Evolutionary conservation across 2,797 vertebrate species (phyloP), one percentile per base, ranked within the genome.

Genomic region (Peromyscus melanophrys): DNA sequence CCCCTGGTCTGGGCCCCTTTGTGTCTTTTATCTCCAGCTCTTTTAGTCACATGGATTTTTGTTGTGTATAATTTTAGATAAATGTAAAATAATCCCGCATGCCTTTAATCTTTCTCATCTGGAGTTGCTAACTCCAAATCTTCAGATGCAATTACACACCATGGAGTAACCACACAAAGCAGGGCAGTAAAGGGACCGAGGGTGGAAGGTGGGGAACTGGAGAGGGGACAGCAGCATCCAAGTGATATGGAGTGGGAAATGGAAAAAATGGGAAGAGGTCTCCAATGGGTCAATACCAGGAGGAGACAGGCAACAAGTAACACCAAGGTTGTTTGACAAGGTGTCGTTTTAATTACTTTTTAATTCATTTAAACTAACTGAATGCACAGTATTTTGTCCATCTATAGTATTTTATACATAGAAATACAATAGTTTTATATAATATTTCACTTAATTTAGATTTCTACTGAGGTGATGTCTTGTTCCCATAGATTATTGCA

Each of bases 41-140:
- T 88, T 87, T 90, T 57, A 11, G 16, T 71, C 95, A 43, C 86
- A 85, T 69, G 25, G 69, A 59, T 84, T 34, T 83, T 83, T 43
- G 52, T 43, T 61, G 7, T 43, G 14, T 63, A 29, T 83, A 61
- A 61, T 43, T 63, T 63, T 83, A 31, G 27, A 59, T 17, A 83
- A 83, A 63, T 61, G 31, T 63, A 37, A 61, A 61, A 63, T 29
- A 63, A 63, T 11, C 9, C 29, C 12, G 27, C 8, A 83, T 43
- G 37, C 25, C 37, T 63, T 43, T 63, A 63, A 19, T 31, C 4
- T 29, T 43, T 82, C 14, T 83, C n/a, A 61, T 43, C 57, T 61
- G 57, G 37, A 29, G 7, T 40, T 40, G 13, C 57, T 43, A 10
- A 14, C 81, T 83, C 37, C 8, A 43, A 61, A 43, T 43, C 57